Percentiles rank a stretch among this genome's conserved stretches.
These are phyloP conservation scores for Eremophila alpestris DNA, from an alignment of 2,797 vertebrate genomes.

Conservation along the genomic window DNA sequence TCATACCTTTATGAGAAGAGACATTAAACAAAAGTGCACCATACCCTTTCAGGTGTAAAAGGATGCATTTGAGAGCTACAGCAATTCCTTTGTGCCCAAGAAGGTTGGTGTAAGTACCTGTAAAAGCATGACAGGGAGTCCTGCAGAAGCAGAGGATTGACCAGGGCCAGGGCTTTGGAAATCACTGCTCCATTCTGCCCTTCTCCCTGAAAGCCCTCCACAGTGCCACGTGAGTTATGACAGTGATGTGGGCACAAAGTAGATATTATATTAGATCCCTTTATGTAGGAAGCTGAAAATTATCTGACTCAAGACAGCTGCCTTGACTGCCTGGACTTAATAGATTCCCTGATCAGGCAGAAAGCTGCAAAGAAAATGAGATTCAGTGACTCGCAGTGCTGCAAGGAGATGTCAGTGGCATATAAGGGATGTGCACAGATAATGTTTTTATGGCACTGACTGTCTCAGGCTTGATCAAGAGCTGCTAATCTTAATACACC, in stretches of 20 bases:
- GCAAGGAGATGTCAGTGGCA: neutral
- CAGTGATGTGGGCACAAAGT: neutral
- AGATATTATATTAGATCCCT: neutral
- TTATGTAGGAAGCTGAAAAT: constrained; percentile 33
- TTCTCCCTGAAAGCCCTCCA: neutral
- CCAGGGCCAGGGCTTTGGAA: neutral
- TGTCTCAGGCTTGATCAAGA: constrained; percentile 42
- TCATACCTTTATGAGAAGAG: fast-evolving
- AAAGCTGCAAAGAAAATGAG: constrained; percentile 16
- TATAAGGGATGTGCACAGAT: neutral
- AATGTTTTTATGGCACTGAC: constrained; percentile 11
- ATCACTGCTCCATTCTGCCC: neutral
- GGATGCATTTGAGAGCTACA: neutral
- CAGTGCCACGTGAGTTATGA: neutral
- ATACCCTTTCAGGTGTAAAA: neutral
- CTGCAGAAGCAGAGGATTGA: neutral
- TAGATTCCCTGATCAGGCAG: constrained; percentile 28
- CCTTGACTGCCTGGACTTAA: constrained; percentile 16
- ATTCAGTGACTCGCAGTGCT: neutral
- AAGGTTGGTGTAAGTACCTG: neutral
- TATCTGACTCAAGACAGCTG: constrained; percentile 35
- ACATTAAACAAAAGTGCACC: neutral
- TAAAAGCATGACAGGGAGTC: neutral
- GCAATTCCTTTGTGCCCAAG: neutral
- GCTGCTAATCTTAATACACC: constrained; percentile 18